Evolutionary conservation across 2,888 invertebrate species (phyloP).

Genomic region (Heliconius sara): DNA sequence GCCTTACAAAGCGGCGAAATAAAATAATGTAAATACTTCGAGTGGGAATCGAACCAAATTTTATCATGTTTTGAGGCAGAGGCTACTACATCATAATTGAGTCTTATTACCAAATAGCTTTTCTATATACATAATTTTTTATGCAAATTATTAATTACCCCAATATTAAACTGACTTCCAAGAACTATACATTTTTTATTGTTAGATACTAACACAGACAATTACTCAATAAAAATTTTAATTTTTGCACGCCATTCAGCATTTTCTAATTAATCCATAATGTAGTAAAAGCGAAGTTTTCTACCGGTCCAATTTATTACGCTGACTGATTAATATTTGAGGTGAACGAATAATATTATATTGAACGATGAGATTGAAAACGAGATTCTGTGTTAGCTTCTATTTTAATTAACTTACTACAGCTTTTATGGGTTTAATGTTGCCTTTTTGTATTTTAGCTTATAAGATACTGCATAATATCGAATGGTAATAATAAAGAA

Average conservation of each 20-base stretch:
- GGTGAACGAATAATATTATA: constrained; percentile 18
- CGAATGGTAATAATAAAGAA: background rate
- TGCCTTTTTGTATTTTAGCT: background rate
- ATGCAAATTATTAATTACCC: background rate
- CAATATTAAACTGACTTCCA: background rate
- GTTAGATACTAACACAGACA: background rate
- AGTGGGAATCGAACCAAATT: too few relatives aligned
- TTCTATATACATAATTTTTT: background rate
- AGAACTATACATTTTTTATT: background rate
- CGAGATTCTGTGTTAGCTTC: constrained; percentile 5
- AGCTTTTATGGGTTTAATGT: background rate
- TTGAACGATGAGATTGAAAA: constrained; percentile 3
- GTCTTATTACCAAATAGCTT: too few relatives aligned
- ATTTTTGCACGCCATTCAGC: constrained; percentile 14
- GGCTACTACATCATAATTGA: too few relatives aligned
- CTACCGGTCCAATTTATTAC: constrained; percentile 16
- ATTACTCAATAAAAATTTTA: background rate
- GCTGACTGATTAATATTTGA: constrained; percentile 21
- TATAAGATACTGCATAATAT: background rate
- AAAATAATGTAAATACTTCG: too few relatives aligned
- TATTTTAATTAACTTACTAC: constrained; percentile 17
- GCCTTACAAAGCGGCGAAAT: too few relatives aligned
- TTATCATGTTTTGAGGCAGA: too few relatives aligned
- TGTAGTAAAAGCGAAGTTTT: constrained; percentile 14
- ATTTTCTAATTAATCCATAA: constrained; percentile 29